Base-by-base conservation (phyloP, 2,888 invertebrate species). In the Allygus modestus region DNA sequence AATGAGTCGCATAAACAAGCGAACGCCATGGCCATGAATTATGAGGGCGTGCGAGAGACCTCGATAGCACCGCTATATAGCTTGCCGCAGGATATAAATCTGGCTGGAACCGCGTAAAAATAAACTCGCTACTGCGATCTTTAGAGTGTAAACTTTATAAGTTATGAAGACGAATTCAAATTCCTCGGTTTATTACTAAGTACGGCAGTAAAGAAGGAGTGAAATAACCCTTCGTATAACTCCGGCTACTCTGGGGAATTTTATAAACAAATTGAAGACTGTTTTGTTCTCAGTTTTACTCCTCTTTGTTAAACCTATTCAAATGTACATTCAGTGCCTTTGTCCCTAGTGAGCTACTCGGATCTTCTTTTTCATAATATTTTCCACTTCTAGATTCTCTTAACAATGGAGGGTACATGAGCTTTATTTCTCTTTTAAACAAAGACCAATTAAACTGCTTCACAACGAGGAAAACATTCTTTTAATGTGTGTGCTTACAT, bases 161-260 rank as follows among this genome's bases (percentile, higher is more conserved):
- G 65, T 65, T 31, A 65, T 65, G 12, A 65, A 65, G 65, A 65
- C 65, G 28, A 31, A 28, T 31, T 65, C 5, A 31, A 65, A 65
- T 65, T 65, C 17, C 65, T 65, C 31, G 15, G 28, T 65, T 65
- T 65, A 65, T 65, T 65, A 28, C 65, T 58, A 58, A 65, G 65
- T 15, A 65, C 65, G 28, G 12, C 31, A 28, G 65, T 65, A 65
- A 65, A 65, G 58, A 58, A 58, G 12, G 28, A 65, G 65, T 65
- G 65, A 65, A 65, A 65, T 65, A 54, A 65, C 65, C 58, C 65
- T 65, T 65, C 65, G 23, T 58, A 65, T 15, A 28, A 65, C 65
- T 65, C 65, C 31, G 9, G 65, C 28, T 28, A 15, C 65, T 17
- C 65, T 28, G 65, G 65, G 31, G 65, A 65, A 65, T 31, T 28